Evolutionary conservation across 2,888 invertebrate species (phyloP), one percentile per base, ranked within the genome.

Genomic region (Perizoma affinitatum): DNA sequence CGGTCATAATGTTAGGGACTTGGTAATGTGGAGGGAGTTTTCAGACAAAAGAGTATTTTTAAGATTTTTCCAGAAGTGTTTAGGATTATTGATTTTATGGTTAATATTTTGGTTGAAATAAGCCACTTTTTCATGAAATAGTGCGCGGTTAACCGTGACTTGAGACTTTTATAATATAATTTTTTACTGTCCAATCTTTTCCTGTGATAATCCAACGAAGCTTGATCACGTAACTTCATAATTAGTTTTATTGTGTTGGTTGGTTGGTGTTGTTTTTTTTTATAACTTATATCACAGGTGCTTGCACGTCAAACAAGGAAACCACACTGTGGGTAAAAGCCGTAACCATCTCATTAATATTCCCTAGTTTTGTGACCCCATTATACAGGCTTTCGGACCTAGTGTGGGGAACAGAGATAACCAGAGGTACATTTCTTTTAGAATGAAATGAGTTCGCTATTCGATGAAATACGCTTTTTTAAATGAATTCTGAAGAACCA

Each of bases 191-290:
- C 34, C 4, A 34, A 5, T 7, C 50, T 54, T 10, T 45, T 50
- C 33, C 9, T 59, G 41, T 54, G 54, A 33, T 60, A 60, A 0
- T 55, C 51, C 9, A 38, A 35, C 10, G n/a, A 10, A 4, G 60
- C 60, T n/a, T 33, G 41, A 36, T 60, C 60, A 4, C 60, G 54
- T 35, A 60, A 8, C 6, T 35, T 38, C 54, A 60, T 60, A 50
- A 53, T 53, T n/a, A 43, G 6, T 8, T 48, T 55, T n/a, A 42
- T 6, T 4, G 55, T 55, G 7, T 45, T 45, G 0, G 51, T 55
- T 1, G 55, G 35, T 51, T 34, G 4, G 55, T 41, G 36, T 9
- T 33, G 0, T n/a, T 10, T 40, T 47, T 60, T 0, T 55, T 48
- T n/a, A 52, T 11, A 1, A 43, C n/a, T n/a, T 51, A 10, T 0